Base-by-base conservation (phyloP, 2,888 invertebrate species). In the Mesorhabditis sp. region DNA sequence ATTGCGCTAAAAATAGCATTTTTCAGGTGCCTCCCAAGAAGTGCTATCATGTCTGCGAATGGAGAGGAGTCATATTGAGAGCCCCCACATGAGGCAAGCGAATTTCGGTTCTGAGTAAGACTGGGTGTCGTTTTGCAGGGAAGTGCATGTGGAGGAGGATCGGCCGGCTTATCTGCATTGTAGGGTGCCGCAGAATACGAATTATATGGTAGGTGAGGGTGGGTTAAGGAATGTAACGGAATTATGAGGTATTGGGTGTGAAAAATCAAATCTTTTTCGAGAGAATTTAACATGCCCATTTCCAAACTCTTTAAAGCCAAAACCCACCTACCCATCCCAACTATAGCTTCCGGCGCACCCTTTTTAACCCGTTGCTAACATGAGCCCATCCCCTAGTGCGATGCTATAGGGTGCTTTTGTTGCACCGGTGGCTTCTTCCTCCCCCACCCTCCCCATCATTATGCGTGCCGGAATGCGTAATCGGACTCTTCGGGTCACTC, bases 81-180 rank as follows among this genome's bases (percentile, higher is more conserved):
- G 73, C 66, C 78, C 76, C 4, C 65, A 72, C 6, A 72, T 72
- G 62, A 74, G 72, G 10, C 71, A 62, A 28, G 28, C 10, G 7
- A 62, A 62, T 7, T 6, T n/a, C 13, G 6, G 15, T 6, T 7
- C 7, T 7, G 13, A 42, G 62, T 10, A n/a, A 7, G 44, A 28
- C n/a, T 62, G 50, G 28, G 28, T 63, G 15, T 10, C 15, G 73
- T 7, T 43, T 58, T 67, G 74, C 65, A 66, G 74, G 73, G 72
- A 77, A 5, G 75, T 82, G 41, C 73, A 73, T 4, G 81, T 82
- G 43, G 68, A 72, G 15, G 80, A 80, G 44, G 77, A 79, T 66
- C 78, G 80, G 65, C 83, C 84, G 6, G 84, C 83, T 4, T 84
- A 84, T 72, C 71, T 84, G 50, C 84, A 84, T 71, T 84, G 84